phyloP scores from a whole-genome alignment of 2,888 invertebrate genomes.

The Trichopria drosophilae region DNA sequence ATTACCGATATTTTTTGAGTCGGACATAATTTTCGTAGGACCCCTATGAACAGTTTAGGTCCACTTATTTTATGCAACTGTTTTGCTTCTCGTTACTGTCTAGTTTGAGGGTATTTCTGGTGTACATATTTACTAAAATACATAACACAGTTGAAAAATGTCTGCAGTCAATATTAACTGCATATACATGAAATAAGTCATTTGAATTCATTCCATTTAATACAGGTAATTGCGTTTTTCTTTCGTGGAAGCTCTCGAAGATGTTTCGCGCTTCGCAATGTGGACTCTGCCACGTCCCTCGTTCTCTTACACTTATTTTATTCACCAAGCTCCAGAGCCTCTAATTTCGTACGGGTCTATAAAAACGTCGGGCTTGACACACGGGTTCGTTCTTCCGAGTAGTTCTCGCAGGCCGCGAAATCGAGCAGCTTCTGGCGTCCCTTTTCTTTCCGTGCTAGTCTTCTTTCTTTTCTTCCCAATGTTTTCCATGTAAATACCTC shows the following conservation, averaged over 20 bases:
- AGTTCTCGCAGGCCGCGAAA: conserved; percentile 12
- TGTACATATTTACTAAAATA: too few species aligned
- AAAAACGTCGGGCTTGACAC: conserved; percentile 50
- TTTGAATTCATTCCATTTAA: too few species aligned
- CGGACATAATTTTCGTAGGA: too few species aligned
- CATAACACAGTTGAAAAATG: too few species aligned
- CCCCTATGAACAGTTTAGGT: too few species aligned
- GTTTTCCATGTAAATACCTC: conserved; percentile 50
- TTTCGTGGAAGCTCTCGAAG: background rate
- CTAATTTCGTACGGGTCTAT: conserved; percentile 50
- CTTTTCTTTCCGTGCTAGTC: conserved; percentile 8
- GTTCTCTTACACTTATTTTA: conserved; percentile 29
- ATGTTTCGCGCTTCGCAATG: conserved; percentile 29
- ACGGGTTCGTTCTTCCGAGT: conserved; percentile 34
- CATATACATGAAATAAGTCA: too few species aligned
- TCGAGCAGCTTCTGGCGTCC: conserved; percentile 4
- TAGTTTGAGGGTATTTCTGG: too few species aligned
- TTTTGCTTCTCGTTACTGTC: too few species aligned
- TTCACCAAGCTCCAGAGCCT: conserved; percentile 34
- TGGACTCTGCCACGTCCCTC: conserved; percentile 29
- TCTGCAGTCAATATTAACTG: too few species aligned
- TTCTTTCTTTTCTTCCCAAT: conserved; percentile 17
- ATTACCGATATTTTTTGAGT: too few species aligned
- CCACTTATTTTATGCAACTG: too few species aligned
- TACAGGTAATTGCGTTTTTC: too few species aligned